Percentiles rank a stretch among this genome's conserved stretches.
These are phyloP conservation scores for Periophthalmus magnuspinnatus DNA, from an alignment of 2,797 vertebrate genomes.

Conservation along the genomic window DNA sequence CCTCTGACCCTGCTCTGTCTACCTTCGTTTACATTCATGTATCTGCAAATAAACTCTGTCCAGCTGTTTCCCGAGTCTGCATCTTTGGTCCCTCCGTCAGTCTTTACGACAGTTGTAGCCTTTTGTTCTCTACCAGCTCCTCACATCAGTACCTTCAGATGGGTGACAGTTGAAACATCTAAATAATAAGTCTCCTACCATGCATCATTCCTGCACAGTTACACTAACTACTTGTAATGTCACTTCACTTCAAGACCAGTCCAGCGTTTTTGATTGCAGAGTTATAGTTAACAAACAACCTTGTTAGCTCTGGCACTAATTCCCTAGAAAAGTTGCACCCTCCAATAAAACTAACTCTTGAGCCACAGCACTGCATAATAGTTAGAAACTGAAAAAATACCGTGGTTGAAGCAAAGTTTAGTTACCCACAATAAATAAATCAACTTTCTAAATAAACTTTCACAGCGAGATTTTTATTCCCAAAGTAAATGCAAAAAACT, in stretches of 20 bases:
- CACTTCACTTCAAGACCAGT: constrained; percentile 6
- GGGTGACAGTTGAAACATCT: too few relatives aligned
- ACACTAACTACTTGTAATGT: constrained; percentile 13
- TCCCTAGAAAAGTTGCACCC: not conserved
- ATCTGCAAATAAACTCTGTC: too few relatives aligned
- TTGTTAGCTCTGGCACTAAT: not conserved
- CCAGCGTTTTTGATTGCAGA: constrained; percentile 20
- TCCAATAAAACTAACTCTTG: not conserved
- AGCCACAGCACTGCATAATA: not conserved
- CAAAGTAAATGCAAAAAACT: not conserved
- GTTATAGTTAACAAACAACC: constrained; percentile 9
- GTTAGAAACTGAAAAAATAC: not conserved
- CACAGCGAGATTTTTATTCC: not conserved
- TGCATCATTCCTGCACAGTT: too few relatives aligned
- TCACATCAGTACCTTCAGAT: too few relatives aligned
- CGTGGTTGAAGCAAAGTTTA: not conserved
- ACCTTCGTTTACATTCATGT: too few relatives aligned
- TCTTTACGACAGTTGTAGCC: too few relatives aligned
- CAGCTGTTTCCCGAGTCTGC: too few relatives aligned
- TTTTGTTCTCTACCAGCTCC: too few relatives aligned
- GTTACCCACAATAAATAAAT: constrained; percentile 1
- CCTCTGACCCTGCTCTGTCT: too few relatives aligned
- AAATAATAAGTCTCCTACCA: too few relatives aligned
- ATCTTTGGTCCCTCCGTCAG: too few relatives aligned
- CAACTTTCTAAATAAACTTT: not conserved